Evolutionary conservation across 35 echinoderm and acorn worm genomes (phyloP).

Genomic region (Acanthaster planci): DNA sequence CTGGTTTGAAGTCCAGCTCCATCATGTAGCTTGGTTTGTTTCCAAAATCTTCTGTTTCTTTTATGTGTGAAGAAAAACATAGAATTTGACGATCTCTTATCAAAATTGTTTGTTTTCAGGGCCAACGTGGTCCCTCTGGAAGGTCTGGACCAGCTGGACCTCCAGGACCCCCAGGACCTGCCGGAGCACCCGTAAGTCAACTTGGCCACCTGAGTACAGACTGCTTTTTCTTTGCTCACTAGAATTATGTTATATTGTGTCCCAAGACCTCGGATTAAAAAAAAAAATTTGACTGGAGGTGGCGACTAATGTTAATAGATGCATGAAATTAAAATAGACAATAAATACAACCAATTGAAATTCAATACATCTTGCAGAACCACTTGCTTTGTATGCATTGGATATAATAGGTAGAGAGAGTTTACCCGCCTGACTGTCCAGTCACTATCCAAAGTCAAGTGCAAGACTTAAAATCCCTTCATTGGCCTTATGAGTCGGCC

Average conservation of each 20-base stretch:
- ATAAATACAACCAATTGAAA: neutral
- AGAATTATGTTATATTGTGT: neutral
- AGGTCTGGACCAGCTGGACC: slow-evolving; percentile 43
- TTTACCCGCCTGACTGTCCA: too few species aligned
- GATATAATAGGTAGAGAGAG: too few species aligned
- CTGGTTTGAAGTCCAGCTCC: too few species aligned
- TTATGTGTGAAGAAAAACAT: too few species aligned
- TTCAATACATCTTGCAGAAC: neutral
- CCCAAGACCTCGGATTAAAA: neutral
- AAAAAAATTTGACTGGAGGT: neutral
- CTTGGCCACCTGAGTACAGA: neutral
- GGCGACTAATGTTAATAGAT: neutral
- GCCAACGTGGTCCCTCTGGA: slow-evolving; percentile 17
- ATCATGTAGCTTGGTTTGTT: too few species aligned
- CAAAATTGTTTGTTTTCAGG: slow-evolving; percentile 10
- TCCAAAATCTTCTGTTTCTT: too few species aligned
- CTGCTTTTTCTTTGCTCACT: neutral
- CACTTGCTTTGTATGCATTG: neutral
- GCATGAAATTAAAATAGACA: neutral
- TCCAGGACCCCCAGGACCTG: slow-evolving; percentile 41
- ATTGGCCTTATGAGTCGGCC: too few species aligned
- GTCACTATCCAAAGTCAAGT: too few species aligned
- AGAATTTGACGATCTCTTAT: too few species aligned
- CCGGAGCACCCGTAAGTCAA: slow-evolving; percentile 40
- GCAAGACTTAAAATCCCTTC: too few species aligned